Base-by-base conservation (phyloP, 92 coral and sea anemone genomes). In the Epizoanthus rinbou region DNA sequence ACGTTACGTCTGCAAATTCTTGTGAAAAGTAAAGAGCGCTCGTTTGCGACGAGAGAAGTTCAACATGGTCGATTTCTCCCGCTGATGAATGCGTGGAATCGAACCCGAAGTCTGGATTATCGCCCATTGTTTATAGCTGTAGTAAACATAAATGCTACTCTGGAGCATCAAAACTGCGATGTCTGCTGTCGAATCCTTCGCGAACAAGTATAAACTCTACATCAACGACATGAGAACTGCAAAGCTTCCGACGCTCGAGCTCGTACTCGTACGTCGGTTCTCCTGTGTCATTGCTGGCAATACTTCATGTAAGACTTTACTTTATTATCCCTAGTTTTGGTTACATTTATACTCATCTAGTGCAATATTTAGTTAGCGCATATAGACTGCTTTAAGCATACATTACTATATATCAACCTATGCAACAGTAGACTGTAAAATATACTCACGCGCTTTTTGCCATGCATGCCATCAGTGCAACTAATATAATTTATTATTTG, bases 11-110 rank as follows among this genome's bases (percentile, higher is more conserved):
- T 16, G 93, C 86, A 65, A 96, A 92, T 73, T 96, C 99, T 16
- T 89, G 88, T 0, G 98, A 96, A 60, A 88, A 92, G 58, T 90
- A 94, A 43, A 96, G 74, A 19, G 95, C 93, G 57, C 97, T 90
- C 2, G 95, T 85, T 78, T 96, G 99, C 10, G 99, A 96, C 33
- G 99, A 96, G 62, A 96, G 74, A 60, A 96, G 86, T 74, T 96
- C 99, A 28, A 91, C 99, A 88, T 96, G 99, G 74, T 96, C 98
- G 86, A 96, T 94, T 87, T 91, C 97, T 2, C 98, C 98, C 19
- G 91, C 88, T 18, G 93, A 64, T 66, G 79, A 64, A 43, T 86
- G 89, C 63, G 72, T 53, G 31, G 78, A 81, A 69, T 87, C 92
- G 47, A 86, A 76, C 67, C 86, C 80, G 47, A 93, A 71, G 64